These are phyloP conservation scores for Cydia amplana DNA, from an alignment of 1,140 invertebrate genomes.

Conservation along the genomic window DNA sequence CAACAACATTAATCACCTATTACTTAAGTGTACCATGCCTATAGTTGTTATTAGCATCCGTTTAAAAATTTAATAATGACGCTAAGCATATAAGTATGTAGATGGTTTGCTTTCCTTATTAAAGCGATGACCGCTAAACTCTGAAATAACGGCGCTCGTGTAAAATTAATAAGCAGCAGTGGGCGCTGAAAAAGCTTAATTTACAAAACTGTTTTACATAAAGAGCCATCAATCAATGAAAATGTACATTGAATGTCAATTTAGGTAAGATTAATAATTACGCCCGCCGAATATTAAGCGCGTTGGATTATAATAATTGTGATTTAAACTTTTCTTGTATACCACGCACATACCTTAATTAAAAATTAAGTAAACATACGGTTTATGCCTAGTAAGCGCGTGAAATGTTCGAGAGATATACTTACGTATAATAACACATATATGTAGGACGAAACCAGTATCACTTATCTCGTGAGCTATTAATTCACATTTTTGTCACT, in stretches of 20 bases:
- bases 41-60: neutral
- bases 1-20: no score
- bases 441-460: neutral
- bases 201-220: conserved; percentile 21
- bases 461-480: conserved; percentile 22
- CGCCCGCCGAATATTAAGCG: neutral
- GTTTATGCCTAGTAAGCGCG: neutral
- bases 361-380: neutral
- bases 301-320: neutral
- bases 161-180: conserved; percentile 22
- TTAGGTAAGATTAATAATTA: conserved; percentile 3
- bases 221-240: conserved; percentile 26
- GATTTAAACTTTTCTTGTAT: neutral
- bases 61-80: conserved; percentile 22
- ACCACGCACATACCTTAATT: no score
- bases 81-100: neutral
- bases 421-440: neutral
- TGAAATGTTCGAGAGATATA: neutral
- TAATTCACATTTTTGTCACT: conserved; percentile 31
- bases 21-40: no score
- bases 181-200: conserved; percentile 21
- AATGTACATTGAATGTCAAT: conserved; percentile 9
- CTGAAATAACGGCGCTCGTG: conserved; percentile 8
- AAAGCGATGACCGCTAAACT: conserved; percentile 19
- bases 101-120: conserved; percentile 15